Evolutionary conservation across 2,797 vertebrate genomes (phyloP).

Genomic region (Sebastes cheni): DNA sequence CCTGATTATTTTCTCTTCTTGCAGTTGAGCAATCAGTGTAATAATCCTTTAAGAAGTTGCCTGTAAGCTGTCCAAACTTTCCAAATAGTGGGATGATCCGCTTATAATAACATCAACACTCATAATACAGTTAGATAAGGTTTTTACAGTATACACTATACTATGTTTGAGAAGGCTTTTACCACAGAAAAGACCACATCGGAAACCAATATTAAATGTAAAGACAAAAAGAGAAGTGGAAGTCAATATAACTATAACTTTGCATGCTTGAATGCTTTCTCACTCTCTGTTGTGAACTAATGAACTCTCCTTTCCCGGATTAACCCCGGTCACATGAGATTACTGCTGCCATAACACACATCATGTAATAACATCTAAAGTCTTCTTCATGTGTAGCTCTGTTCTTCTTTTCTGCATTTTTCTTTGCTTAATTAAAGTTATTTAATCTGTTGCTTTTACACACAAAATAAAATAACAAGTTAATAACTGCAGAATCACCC

Average conservation of each 20-base stretch:
- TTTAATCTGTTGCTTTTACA: not conserved
- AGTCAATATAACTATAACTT: not conserved
- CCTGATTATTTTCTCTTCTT: slow-evolving; percentile 1
- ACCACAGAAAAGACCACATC: not conserved
- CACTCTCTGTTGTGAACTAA: not conserved
- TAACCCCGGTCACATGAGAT: slow-evolving; percentile 30
- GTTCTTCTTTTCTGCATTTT: not conserved
- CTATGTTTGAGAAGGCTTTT: not conserved
- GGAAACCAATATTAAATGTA: too few relatives aligned
- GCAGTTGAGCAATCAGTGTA: slow-evolving; percentile 19
- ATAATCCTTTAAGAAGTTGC: slow-evolving; percentile 21
- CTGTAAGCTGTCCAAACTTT: slow-evolving; percentile 1
- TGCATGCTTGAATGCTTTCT: not conserved
- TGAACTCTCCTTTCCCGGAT: slow-evolving; percentile 42
- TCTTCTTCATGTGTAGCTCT: not conserved
- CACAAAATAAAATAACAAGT: not conserved
- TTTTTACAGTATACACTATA: not conserved
- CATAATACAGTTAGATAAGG: slow-evolving; percentile 20
- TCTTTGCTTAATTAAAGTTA: not conserved
- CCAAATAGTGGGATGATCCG: not conserved
- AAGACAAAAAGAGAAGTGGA: not conserved
- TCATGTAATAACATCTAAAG: not conserved
- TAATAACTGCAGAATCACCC: not conserved
- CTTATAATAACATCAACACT: not conserved
- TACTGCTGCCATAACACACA: slow-evolving; percentile 14